A percentile compares a stretch with the other conserved stretches of the same genome.
These are phyloP conservation scores for Idaea dimidiata DNA, from an alignment of 2,888 invertebrate genomes.

Conservation along the genomic window DNA sequence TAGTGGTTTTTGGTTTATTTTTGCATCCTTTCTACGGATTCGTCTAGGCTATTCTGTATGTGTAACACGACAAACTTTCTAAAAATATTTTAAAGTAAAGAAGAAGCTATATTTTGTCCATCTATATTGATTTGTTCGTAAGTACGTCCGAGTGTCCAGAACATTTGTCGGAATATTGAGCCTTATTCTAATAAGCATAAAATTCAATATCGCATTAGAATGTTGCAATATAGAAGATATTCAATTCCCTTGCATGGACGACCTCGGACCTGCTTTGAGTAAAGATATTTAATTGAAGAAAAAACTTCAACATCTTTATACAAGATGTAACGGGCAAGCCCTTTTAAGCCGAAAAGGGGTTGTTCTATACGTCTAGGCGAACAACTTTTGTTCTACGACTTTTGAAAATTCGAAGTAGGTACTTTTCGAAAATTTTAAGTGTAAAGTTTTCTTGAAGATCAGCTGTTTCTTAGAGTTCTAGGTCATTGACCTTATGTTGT, in stretches of 20 bases:
- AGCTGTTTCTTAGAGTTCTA: too few species aligned
- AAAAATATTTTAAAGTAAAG: slow-evolving; percentile 16
- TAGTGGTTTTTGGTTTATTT: too few species aligned
- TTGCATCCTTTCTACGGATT: too few species aligned
- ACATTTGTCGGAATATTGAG: slow-evolving; percentile 9
- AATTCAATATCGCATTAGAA: slow-evolving; percentile 14
- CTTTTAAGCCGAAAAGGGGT: too few species aligned
- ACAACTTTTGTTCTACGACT: too few species aligned
- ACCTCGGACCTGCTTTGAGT: slow-evolving; percentile 28
- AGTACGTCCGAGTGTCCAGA: slow-evolving; percentile 13
- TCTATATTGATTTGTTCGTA: slow-evolving; percentile 30
- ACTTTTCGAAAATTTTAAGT: too few species aligned
- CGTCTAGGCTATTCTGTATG: too few species aligned
- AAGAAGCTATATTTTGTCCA: slow-evolving; percentile 21
- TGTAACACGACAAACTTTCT: not conserved
- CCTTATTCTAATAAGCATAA: slow-evolving; percentile 13
- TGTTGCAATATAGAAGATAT: slow-evolving; percentile 33
- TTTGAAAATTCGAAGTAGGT: too few species aligned
- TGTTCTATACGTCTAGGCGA: too few species aligned
- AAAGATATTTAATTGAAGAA: not conserved
- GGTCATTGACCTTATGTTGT: too few species aligned
- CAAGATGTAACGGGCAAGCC: too few species aligned
- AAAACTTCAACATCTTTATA: not conserved
- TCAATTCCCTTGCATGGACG: slow-evolving; percentile 39
- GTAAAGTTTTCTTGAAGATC: too few species aligned